Percentiles rank a stretch among this genome's conserved stretches.
Conservation (phyloP, 2,113 vertebrate genomes). For the Pseudolaguvia tuberculata region DNA sequence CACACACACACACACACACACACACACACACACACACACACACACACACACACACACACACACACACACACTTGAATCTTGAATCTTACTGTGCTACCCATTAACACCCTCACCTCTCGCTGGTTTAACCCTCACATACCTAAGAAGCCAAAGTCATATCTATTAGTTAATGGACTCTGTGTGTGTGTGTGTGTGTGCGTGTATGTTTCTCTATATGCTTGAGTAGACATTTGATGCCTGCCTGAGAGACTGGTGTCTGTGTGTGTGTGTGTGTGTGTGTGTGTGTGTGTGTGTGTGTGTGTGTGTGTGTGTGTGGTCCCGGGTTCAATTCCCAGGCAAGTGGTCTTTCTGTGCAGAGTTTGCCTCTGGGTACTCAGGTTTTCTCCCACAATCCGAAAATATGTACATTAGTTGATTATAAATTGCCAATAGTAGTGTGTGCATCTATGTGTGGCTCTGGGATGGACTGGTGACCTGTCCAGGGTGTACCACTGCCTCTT, state of each 20-base stretch:
- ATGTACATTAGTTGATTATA: no score
- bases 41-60: constrained; percentile 21
- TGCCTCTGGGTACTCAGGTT: no score
- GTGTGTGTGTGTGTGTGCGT: constrained; percentile 17
- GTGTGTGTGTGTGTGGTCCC: background rate
- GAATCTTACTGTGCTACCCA: background rate
- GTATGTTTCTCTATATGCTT: constrained; percentile 3
- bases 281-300: constrained; percentile 17
- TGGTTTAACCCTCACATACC: constrained; percentile 1
- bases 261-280: background rate
- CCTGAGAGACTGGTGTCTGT: constrained; percentile 15
- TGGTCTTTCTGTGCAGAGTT: background rate
- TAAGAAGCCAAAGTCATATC: constrained; percentile 2
- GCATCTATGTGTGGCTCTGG: no score
- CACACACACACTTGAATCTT: background rate
- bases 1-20: constrained; percentile 13
- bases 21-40: constrained; percentile 4
- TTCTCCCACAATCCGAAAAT: no score
- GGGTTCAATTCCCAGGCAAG: no score
- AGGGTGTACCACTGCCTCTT: no score
- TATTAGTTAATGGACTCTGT: constrained; percentile 17
- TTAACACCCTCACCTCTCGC: constrained; percentile 4
- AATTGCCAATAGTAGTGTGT: no score
- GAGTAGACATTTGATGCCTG: constrained; percentile 13
- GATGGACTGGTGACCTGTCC: no score